Evolutionary conservation across 1,140 invertebrate genomes (phyloP), one percentile per base, ranked within the genome.

Genomic region (Phymorhynchus buccinoides): DNA sequence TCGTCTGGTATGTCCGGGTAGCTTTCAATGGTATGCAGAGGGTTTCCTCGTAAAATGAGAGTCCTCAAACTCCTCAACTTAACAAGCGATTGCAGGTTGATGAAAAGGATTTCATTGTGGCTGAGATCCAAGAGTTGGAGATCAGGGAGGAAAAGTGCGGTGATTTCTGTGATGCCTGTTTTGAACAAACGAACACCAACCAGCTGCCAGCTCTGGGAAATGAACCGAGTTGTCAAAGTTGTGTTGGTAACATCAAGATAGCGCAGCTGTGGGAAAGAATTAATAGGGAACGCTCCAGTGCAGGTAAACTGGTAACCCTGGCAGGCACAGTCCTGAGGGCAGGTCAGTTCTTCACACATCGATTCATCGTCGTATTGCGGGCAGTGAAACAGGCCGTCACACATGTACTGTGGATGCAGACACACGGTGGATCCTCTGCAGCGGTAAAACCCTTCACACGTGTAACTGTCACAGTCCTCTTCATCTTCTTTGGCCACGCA

Each of bases 271-370:
- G 79, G 52, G 35, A 6, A 80, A 27, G 12, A 2, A 18, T 7
- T 35, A 35, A 42, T 32, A 62, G n/a, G 48, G 32, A 80, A 80
- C 9, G 16, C 7, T 1, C 18, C 30, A 35, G 52, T 41, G 62
- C 82, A 84, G 22, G n/a, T n/a, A 35, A 78, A 73, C 27, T 18
- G 39, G n/a, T 14, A 35, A 66, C 42, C 73, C n/a, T 44, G 30
- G 42, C 75, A 86, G 22, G 62, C 32, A 48, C 81, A 86, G 39
- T n/a, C 71, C 91, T 52, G 88, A 93, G 83, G 92, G 93, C 84
- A 95, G 94, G 37, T 66, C 32, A 80, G 39, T 27, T 84, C 39
- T 4, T 62, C 18, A 77, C 78, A 86, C n/a, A 86, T n/a, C 42
- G 75, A 22, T 27, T 84, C 83, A 52, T 87, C 73, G 22, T 84